Conservation (phyloP, 2,888 invertebrate species). For the Yponomeuta sedellus region DNA sequence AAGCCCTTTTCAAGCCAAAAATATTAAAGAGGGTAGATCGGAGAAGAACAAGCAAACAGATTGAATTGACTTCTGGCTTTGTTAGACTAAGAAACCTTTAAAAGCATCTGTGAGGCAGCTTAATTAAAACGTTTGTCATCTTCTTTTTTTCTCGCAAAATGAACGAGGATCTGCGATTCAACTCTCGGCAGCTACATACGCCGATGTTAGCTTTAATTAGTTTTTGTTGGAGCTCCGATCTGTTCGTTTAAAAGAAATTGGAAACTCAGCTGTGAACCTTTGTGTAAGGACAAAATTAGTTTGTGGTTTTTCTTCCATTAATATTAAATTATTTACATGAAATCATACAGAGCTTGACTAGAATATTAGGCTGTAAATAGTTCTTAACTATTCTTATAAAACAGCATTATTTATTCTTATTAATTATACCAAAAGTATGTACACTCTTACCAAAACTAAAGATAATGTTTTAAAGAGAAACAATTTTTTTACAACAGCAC, state of each 20-base stretch:
- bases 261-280: slow-evolving; percentile 24
- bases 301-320: not conserved
- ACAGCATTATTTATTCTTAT: no score
- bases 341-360: not conserved
- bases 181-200: slow-evolving; percentile 48
- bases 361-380: no score
- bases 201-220: slow-evolving; percentile 66
- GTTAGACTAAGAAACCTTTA: slow-evolving; percentile 25
- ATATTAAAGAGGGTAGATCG: no score
- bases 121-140: slow-evolving; percentile 30
- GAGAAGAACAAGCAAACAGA: no score
- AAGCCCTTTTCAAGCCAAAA: no score
- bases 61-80: no score
- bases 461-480: no score
- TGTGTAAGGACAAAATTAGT: slow-evolving; percentile 15
- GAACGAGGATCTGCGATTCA: slow-evolving; percentile 43
- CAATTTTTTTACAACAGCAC: no score
- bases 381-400: no score
- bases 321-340: not conserved
- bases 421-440: no score
- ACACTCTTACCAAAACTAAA: no score
- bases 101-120: slow-evolving; percentile 15
- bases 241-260: slow-evolving; percentile 38
- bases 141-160: slow-evolving; percentile 43
- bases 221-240: slow-evolving; percentile 52